A percentile compares a stretch with the other conserved stretches of the same genome.
These are phyloP conservation scores for Schizopygopsis malacanthus DNA, from an alignment of 2,797 vertebrate species.

Conservation along the genomic window DNA sequence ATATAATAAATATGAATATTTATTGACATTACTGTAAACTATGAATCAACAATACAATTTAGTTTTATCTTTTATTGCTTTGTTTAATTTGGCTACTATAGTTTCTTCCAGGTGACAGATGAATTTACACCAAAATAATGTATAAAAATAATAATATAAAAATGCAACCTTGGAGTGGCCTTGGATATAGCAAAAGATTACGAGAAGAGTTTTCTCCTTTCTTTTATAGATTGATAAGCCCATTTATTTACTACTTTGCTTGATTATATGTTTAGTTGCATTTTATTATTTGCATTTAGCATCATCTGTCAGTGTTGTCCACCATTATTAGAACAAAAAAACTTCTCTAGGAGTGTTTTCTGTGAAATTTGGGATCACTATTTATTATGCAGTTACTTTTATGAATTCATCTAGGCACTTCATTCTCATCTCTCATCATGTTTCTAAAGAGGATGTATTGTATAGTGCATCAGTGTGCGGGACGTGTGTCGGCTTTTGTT, in stretches of 20 bases:
- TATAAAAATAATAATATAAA: background rate
- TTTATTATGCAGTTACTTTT: constrained; percentile 8
- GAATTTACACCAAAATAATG: background rate
- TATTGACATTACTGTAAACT: background rate
- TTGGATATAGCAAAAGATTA: background rate
- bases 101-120: background rate
- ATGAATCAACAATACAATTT: background rate
- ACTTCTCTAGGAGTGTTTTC: background rate
- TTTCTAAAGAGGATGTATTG: background rate
- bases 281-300: constrained; percentile 2
- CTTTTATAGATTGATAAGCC: background rate
- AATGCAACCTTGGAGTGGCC: background rate
- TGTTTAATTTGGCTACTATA: background rate
- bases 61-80: background rate
- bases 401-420: background rate
- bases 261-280: constrained; percentile 1
- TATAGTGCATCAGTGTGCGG: background rate
- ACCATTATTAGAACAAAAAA: background rate
- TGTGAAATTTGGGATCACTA: background rate
- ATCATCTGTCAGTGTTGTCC: background rate
- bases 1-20: background rate
- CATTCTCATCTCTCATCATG: background rate
- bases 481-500: background rate
- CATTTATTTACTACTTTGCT: background rate
- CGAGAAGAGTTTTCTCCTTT: background rate